Conservation (phyloP, 2,797 vertebrate genomes). For the Carcharodon carcharias region DNA sequence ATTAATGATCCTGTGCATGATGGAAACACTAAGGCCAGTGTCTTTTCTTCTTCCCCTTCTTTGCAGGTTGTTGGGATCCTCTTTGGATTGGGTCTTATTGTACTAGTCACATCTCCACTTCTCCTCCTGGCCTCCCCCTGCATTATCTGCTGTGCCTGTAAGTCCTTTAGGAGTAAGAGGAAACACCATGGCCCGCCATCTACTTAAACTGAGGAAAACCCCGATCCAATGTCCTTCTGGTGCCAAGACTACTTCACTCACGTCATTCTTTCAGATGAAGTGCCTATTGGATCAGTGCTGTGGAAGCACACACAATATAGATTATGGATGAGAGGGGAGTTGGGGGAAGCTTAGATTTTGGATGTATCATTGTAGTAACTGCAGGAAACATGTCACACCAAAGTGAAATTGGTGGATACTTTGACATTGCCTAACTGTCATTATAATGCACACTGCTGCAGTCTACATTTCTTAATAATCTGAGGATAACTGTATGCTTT, state of each 20-base stretch:
- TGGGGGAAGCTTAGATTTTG: neutral
- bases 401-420: neutral
- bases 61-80: conserved; percentile 88
- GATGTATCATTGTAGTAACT: neutral
- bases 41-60: neutral
- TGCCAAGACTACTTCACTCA: conserved; percentile 40
- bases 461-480: neutral
- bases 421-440: neutral
- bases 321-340: no score
- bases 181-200: conserved; percentile 61
- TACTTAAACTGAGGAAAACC: conserved; percentile 42
- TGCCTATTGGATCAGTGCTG: conserved; percentile 53
- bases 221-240: conserved; percentile 39
- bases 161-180: conserved; percentile 75
- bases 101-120: conserved; percentile 85
- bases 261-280: conserved; percentile 49
- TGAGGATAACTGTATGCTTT: neutral
- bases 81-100: conserved; percentile 80
- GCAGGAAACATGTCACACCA: neutral
- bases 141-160: conserved; percentile 89
- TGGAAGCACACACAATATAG: conserved; percentile 41
- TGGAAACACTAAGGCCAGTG: neutral
- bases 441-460: neutral
- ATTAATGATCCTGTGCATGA: neutral
- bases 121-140: conserved; percentile 88